phyloP scores from a whole-genome alignment of 2,797 vertebrate species.

The Schizothorax lantsangensis region DNA sequence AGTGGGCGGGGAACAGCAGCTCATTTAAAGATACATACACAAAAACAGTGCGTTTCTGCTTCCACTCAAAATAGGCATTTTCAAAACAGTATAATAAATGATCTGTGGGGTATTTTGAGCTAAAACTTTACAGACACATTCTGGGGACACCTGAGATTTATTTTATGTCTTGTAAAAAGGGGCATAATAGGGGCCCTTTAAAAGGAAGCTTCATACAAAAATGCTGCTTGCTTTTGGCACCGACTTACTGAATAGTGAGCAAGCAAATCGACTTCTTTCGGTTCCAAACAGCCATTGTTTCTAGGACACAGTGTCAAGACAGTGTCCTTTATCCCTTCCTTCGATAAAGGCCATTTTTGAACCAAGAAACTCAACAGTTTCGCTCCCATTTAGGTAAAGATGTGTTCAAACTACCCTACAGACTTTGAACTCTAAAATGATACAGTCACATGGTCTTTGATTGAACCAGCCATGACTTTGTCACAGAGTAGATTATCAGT shows the following conservation, averaged over 20 bases:
- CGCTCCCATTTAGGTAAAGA: neutral
- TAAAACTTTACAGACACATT: neutral
- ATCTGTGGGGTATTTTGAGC: neutral
- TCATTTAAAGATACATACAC: neutral
- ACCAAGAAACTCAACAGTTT: neutral
- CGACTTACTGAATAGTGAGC: neutral
- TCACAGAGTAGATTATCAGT: conserved; percentile 17
- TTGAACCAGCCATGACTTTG: conserved; percentile 20
- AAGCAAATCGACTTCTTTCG: neutral
- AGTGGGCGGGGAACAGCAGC: too few species aligned
- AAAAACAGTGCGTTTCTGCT: too few species aligned
- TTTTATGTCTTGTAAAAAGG: neutral
- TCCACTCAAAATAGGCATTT: neutral
- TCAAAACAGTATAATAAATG: neutral
- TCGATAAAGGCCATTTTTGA: neutral
- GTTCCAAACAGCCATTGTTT: neutral
- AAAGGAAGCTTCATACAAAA: neutral
- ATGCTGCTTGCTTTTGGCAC: neutral
- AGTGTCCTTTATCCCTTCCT: neutral
- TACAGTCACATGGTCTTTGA: neutral
- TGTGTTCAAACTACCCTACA: neutral
- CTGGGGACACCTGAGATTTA: neutral
- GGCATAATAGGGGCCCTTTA: neutral
- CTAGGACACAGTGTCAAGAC: neutral
- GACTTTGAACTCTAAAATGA: neutral